A percentile compares a stretch with the other conserved stretches of the same genome.
Evolutionary conservation across 1,140 invertebrate genomes (phyloP).

Genomic region (Belonocnema kinseyi): DNA sequence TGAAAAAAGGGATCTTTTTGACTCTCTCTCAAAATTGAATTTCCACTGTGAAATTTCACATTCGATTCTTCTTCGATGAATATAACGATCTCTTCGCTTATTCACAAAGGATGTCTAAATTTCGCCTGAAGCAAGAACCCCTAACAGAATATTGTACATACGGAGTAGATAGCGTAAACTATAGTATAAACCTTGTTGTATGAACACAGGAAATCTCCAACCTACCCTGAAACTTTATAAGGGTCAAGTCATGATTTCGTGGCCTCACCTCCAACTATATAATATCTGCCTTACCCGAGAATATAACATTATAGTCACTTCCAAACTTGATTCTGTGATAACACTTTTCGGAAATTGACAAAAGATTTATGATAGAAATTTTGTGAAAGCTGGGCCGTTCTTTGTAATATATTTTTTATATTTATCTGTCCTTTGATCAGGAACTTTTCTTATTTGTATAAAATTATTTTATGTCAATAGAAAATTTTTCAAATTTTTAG

Average conservation of each 20-base stretch:
- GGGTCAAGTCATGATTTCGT: constrained; percentile 25
- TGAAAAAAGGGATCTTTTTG: no score
- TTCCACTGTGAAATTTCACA: no score
- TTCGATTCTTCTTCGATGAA: no score
- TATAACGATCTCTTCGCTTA: background rate
- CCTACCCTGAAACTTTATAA: constrained; percentile 21
- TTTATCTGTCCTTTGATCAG: no score
- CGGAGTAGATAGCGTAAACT: background rate
- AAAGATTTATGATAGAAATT: no score
- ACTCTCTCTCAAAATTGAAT: no score
- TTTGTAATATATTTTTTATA: no score
- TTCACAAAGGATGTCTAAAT: background rate
- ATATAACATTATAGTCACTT: background rate
- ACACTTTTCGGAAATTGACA: background rate
- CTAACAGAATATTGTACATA: constrained; percentile 1
- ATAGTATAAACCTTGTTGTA: constrained; percentile 8
- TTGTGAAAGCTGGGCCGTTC: no score
- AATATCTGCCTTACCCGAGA: background rate
- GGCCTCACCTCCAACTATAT: constrained; percentile 16
- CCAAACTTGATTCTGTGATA: background rate
- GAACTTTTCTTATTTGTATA: no score
- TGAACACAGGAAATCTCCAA: constrained; percentile 7
- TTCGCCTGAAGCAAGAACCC: background rate
- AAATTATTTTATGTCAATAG: no score
- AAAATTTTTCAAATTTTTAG: no score